Conservation (phyloP, 2,888 invertebrate genomes). For the Venustoraphidia nigricollis region DNA sequence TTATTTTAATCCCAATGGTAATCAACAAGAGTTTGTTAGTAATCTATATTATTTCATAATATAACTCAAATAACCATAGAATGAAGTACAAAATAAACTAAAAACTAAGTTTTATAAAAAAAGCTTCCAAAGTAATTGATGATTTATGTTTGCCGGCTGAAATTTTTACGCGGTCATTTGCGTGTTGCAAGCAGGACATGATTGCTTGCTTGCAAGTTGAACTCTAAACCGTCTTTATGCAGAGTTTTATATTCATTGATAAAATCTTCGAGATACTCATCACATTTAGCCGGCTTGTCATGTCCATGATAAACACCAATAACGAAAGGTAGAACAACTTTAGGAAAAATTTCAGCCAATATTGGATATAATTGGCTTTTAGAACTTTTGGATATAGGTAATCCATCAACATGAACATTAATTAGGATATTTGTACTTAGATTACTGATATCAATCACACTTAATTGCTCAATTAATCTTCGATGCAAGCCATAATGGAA, state of each 20-base stretch:
- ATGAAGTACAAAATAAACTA: no score
- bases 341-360: not conserved
- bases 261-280: not conserved
- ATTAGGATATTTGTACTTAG: not conserved
- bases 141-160: no score
- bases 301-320: not conserved
- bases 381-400: not conserved
- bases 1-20: no score
- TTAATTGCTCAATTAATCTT: not conserved
- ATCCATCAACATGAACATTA: not conserved
- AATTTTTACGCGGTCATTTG: no score
- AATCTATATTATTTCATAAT: no score
- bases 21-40: no score
- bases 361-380: constrained; percentile 1
- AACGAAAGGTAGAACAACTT: not conserved
- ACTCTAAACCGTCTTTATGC: not conserved
- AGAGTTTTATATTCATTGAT: not conserved
- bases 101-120: no score
- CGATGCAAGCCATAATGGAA: constrained; percentile 2
- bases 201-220: no score
- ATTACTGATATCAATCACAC: not conserved
- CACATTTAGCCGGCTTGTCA: not conserved
- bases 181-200: no score
- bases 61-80: no score
- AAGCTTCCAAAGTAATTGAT: no score